phyloP scores from a whole-genome alignment of 1,140 invertebrate genomes.

The Diplogasteroides magnus region DNA sequence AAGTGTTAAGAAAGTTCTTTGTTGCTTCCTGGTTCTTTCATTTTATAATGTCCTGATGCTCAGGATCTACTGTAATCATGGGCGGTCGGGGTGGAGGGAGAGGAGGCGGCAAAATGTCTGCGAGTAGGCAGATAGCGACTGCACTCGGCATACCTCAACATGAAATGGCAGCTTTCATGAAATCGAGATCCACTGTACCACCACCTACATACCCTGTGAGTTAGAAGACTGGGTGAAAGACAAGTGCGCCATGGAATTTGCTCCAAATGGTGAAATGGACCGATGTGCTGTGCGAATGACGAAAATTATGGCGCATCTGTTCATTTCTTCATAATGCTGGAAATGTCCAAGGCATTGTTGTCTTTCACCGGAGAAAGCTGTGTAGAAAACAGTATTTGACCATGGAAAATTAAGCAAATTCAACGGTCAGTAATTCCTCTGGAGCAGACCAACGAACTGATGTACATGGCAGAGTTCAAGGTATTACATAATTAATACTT shows the following conservation, averaged over 20 bases:
- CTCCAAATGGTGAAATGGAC: no score
- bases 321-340: no score
- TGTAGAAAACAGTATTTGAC: neutral
- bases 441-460: slow-evolving; percentile 22
- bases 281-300: no score
- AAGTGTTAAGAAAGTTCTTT: no score
- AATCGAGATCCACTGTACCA: slow-evolving; percentile 24
- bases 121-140: slow-evolving; percentile 24
- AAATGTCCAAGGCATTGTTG: no score
- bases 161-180: slow-evolving; percentile 30
- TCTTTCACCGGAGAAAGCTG: neutral
- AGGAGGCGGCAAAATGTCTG: neutral
- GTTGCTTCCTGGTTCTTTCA: no score
- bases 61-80: neutral
- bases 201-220: slow-evolving; percentile 33
- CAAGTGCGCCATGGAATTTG: neutral
- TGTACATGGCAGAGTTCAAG: slow-evolving; percentile 23
- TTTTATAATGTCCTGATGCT: no score
- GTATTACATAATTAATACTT: neutral
- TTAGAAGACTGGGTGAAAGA: slow-evolving; percentile 5
- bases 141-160: slow-evolving; percentile 36
- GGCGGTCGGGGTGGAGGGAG: neutral
- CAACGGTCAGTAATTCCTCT: slow-evolving; percentile 14
- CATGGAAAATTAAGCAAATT: slow-evolving; percentile 8
- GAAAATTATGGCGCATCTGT: no score